phyloP scores from a whole-genome alignment of 2,797 vertebrate genomes.

The Benthosema pterotum region DNA sequence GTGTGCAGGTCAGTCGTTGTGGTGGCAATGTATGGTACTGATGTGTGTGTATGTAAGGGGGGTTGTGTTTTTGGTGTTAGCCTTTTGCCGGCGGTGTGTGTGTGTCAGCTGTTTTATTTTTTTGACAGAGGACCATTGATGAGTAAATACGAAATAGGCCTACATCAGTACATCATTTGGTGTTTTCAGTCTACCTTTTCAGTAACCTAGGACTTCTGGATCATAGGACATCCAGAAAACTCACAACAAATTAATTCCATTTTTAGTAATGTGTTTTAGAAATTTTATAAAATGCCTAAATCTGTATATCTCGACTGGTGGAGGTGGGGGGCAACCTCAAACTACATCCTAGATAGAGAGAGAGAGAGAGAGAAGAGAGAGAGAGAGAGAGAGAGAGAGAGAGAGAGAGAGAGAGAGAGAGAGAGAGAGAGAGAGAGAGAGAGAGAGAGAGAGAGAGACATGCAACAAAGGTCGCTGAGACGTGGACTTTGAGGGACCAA shows the following conservation, averaged over 20 bases:
- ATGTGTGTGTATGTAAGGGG: background rate
- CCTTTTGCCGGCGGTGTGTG: background rate
- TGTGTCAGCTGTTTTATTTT: background rate
- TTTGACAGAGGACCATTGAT: no score
- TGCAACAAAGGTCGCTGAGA: no score
- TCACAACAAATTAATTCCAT: no score
- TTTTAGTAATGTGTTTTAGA: no score
- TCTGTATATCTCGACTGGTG: conserved; percentile 75
- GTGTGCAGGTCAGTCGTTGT: background rate
- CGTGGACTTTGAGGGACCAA: no score
- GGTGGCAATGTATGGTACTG: background rate
- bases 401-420: background rate
- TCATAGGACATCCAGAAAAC: no score
- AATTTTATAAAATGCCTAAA: no score
- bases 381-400: conserved; percentile 1
- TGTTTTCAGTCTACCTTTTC: no score
- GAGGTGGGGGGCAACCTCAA: conserved; percentile 77
- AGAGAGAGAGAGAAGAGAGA: conserved; percentile 1
- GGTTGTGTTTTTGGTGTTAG: conserved; percentile 13
- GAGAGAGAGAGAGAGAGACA: background rate
- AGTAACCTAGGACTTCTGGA: no score
- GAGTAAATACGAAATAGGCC: no score
- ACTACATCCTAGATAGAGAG: conserved; percentile 61
- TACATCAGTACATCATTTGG: no score
- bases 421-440: background rate